These are phyloP conservation scores for Peromyscus polionotus DNA, from an alignment of 2,113 vertebrate species.

Conservation along the genomic window DNA sequence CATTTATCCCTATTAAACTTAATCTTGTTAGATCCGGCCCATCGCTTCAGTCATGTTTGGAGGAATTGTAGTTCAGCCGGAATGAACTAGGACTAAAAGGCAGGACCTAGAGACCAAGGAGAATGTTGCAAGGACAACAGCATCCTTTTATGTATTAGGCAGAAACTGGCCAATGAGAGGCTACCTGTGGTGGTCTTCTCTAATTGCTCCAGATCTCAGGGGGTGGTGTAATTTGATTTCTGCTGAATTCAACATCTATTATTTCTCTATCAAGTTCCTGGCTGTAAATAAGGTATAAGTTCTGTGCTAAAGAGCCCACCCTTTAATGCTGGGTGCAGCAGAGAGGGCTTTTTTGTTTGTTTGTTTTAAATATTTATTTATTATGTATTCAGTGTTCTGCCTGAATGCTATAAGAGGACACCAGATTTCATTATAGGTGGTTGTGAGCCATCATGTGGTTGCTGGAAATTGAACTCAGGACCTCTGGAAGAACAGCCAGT, in stretches of 20 bases:
- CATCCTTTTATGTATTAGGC: constrained; percentile 11
- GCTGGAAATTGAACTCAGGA: too few relatives aligned
- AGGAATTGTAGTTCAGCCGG: constrained; percentile 75
- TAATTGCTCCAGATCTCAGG: not conserved
- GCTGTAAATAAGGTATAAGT: not conserved
- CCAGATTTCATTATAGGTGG: too few relatives aligned
- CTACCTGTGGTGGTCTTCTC: not conserved
- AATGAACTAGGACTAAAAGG: constrained; percentile 81
- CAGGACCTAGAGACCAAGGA: constrained; percentile 58
- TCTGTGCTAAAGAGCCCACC: not conserved
- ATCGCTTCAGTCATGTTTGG: constrained; percentile 73
- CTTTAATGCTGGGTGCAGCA: constrained; percentile 31
- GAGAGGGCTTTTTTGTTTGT: not conserved
- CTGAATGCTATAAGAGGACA: too few relatives aligned
- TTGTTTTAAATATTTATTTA: too few relatives aligned
- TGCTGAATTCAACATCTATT: constrained; percentile 50
- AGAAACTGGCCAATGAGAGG: not conserved
- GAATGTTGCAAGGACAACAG: constrained; percentile 42
- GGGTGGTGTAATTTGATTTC: constrained; percentile 48
- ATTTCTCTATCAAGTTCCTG: constrained; percentile 29
- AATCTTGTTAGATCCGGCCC: constrained; percentile 84
- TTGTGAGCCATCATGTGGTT: too few relatives aligned
- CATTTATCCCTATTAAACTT: constrained; percentile 84
- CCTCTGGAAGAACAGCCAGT: too few relatives aligned
- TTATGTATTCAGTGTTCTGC: too few relatives aligned